phyloP scores from a whole-genome alignment of 2,113 vertebrate species.

The Nerophis lumbriciformis region DNA sequence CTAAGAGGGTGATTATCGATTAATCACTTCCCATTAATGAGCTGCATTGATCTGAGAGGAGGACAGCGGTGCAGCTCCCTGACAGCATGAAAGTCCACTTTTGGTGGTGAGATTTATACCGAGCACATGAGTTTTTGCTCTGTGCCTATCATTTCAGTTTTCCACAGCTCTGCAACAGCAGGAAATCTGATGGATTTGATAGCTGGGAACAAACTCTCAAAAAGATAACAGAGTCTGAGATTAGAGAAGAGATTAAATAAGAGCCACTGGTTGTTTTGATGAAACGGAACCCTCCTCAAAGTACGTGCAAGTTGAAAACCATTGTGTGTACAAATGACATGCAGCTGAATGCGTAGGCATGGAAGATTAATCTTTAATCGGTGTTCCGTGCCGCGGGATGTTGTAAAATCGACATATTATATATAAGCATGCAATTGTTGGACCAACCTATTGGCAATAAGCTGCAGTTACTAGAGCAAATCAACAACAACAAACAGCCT shows the following conservation, averaged over 20 bases:
- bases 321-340: conserved; percentile 10
- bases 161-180: no score
- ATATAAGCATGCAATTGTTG: not conserved
- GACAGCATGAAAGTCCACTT: conserved; percentile 17
- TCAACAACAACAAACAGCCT: not conserved
- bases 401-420: conserved; percentile 1
- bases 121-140: not conserved
- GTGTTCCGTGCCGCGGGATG: conserved; percentile 5
- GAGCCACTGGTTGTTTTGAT: not conserved
- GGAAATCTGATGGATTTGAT: not conserved
- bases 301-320: conserved; percentile 14
- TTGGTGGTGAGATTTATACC: conserved; percentile 15
- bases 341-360: conserved; percentile 11
- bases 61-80: conserved; percentile 35
- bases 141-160: no score
- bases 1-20: conserved; percentile 64
- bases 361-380: conserved; percentile 16
- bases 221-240: conserved; percentile 1
- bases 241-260: conserved; percentile 11
- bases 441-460: not conserved
- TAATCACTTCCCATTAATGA: conserved; percentile 27
- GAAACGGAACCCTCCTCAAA: conserved; percentile 11
- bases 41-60: no score
- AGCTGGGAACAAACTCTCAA: conserved; percentile 15
- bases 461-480: not conserved